Conservation (phyloP, 2,797 vertebrate genomes). For the Sebastes vulpes region DNA sequence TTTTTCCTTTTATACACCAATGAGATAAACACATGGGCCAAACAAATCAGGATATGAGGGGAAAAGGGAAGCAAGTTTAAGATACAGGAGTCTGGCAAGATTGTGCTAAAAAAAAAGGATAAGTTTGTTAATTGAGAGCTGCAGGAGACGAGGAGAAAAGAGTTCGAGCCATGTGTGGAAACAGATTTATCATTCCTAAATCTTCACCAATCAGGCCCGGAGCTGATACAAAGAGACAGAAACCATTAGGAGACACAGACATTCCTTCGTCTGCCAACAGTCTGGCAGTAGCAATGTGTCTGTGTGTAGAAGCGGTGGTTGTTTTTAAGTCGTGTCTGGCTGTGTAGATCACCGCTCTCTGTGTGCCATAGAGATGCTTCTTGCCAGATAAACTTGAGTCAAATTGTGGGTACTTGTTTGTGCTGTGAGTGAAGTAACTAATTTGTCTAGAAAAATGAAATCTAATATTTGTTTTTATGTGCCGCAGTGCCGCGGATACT, state of each 20-base stretch:
- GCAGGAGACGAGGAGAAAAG: conserved; percentile 14
- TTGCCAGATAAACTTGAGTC: conserved; percentile 6
- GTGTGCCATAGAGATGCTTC: not conserved
- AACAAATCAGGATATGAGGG: conserved; percentile 18
- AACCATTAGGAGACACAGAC: conserved; percentile 50
- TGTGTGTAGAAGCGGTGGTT: not conserved
- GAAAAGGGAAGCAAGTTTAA: conserved; percentile 33
- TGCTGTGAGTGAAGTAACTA: not conserved
- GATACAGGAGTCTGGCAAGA: conserved; percentile 37
- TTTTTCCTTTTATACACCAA: conserved; percentile 5
- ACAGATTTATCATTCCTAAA: conserved; percentile 52
- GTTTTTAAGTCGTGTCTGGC: conserved; percentile 34
- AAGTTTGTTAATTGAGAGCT: not conserved
- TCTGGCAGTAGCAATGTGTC: conserved; percentile 22
- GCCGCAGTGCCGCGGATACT: conserved; percentile 71
- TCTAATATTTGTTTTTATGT: conserved; percentile 21
- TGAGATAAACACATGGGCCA: conserved; percentile 41
- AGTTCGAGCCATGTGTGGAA: conserved; percentile 16
- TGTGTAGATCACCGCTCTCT: not conserved
- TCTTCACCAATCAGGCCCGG: conserved; percentile 33
- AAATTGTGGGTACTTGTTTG: not conserved
- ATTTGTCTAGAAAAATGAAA: not conserved
- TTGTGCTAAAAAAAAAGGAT: not conserved
- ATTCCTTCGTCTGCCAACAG: conserved; percentile 49
- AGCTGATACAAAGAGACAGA: conserved; percentile 49